A percentile compares a stretch with the other conserved stretches of the same genome.
Evolutionary conservation across 2,113 vertebrate genomes (phyloP).

Genomic region (Oenanthe oenanthe): DNA sequence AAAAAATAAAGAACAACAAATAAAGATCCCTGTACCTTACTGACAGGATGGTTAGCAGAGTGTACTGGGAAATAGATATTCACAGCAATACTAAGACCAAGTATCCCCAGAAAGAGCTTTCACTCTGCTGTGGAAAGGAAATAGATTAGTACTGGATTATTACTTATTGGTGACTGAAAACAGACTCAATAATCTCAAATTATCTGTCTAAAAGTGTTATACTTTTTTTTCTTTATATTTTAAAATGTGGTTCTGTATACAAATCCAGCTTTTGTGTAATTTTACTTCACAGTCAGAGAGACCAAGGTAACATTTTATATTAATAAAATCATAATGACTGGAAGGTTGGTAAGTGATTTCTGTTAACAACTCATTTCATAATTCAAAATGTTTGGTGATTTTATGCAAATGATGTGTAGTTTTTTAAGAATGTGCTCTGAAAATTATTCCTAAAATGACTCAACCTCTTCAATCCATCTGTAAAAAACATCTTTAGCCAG

Average conservation of each 20-base stretch:
- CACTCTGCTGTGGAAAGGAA: background rate
- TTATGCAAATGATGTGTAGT: background rate
- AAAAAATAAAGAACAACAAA: too few relatives aligned
- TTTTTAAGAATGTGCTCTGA: background rate
- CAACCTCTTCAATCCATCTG: background rate
- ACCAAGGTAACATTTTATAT: background rate
- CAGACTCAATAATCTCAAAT: background rate
- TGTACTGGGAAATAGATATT: background rate
- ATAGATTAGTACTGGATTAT: background rate
- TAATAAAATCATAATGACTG: background rate
- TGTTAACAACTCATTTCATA: background rate
- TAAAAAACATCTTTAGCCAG: background rate
- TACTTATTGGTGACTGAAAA: background rate
- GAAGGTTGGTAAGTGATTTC: background rate
- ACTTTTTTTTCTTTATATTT: background rate
- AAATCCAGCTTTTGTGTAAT: background rate
- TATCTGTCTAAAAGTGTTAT: background rate
- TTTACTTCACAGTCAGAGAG: background rate
- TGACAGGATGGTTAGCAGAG: background rate
- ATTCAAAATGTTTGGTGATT: background rate
- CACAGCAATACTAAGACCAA: background rate
- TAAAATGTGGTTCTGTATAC: background rate
- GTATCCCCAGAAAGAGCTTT: background rate
- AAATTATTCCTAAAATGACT: slow-evolving; percentile 21
- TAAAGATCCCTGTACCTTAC: background rate